Conservation (phyloP, 2,797 vertebrate species). For the Sebastes nivosus region DNA sequence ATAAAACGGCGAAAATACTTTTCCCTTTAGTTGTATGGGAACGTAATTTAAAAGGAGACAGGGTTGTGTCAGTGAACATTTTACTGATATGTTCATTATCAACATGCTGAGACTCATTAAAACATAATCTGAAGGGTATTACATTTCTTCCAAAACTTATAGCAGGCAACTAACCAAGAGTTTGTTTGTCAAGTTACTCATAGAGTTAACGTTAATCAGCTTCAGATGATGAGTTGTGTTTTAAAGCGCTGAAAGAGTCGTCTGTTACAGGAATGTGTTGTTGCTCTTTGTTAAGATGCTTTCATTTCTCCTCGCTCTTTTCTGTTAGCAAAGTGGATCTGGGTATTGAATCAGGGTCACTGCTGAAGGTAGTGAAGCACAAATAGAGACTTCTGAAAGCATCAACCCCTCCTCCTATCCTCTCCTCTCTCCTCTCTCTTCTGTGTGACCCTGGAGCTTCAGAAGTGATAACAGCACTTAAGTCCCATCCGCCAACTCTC, state of each 20-base stretch:
- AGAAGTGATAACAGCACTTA: slow-evolving; percentile 43
- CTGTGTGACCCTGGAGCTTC: slow-evolving; percentile 28
- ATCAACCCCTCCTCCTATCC: not conserved
- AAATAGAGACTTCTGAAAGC: not conserved
- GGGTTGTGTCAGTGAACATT: too few relatives aligned
- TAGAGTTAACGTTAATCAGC: not conserved
- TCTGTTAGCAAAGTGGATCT: not conserved
- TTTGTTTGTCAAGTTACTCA: not conserved
- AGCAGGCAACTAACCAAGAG: too few relatives aligned
- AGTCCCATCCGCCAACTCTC: not conserved
- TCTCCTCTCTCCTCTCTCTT: not conserved
- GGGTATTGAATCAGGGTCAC: not conserved
- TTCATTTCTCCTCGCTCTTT: fast-evolving
- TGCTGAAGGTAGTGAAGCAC: not conserved
- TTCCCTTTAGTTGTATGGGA: too few relatives aligned
- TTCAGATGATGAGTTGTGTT: not conserved
- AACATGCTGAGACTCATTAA: too few relatives aligned
- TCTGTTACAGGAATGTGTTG: not conserved
- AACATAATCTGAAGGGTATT: too few relatives aligned
- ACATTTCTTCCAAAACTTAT: too few relatives aligned
- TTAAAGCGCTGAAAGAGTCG: not conserved
- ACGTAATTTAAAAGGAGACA: too few relatives aligned
- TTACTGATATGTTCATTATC: too few relatives aligned
- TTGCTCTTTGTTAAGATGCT: too few relatives aligned
- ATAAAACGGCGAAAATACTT: too few relatives aligned